A percentile compares a stretch with the other conserved stretches of the same genome.
phyloP scores from a whole-genome alignment of 1,140 invertebrate species.

The Lasioglossum albipes region DNA sequence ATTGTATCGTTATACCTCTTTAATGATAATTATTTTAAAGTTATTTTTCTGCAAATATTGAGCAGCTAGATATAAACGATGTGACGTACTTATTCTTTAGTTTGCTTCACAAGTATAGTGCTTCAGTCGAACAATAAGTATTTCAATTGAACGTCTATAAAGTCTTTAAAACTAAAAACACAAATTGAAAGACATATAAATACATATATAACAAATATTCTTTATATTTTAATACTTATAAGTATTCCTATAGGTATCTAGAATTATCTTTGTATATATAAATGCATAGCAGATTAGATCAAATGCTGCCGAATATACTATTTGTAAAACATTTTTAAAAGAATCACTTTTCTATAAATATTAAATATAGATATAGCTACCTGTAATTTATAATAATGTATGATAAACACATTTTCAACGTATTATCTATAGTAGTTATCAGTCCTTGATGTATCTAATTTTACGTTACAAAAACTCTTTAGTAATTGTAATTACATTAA shows the following conservation, averaged over 20 bases:
- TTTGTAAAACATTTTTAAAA: constrained; percentile 51
- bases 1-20: constrained; percentile 9
- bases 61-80: constrained; percentile 11
- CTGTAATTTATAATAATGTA: constrained; percentile 49
- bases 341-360: constrained; percentile 51
- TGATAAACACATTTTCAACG: constrained; percentile 35
- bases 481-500: constrained; percentile 13
- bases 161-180: constrained; percentile 23
- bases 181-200: constrained; percentile 25
- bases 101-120: neutral
- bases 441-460: constrained; percentile 15
- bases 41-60: neutral
- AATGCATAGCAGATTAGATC: constrained; percentile 36
- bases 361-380: constrained; percentile 37
- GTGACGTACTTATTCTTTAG: constrained; percentile 35
- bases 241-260: constrained; percentile 26
- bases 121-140: constrained; percentile 18
- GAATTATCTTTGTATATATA: constrained; percentile 43
- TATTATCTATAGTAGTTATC: constrained; percentile 18
- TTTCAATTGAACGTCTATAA: constrained; percentile 23
- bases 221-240: constrained; percentile 36
- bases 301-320: constrained; percentile 57
- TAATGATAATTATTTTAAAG: constrained; percentile 10
- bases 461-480: constrained; percentile 7
- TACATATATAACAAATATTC: constrained; percentile 15